A percentile compares a stretch with the other conserved stretches of the same genome.
Conservation (phyloP, 2,797 vertebrate species). For the Salmo trutta region DNA sequence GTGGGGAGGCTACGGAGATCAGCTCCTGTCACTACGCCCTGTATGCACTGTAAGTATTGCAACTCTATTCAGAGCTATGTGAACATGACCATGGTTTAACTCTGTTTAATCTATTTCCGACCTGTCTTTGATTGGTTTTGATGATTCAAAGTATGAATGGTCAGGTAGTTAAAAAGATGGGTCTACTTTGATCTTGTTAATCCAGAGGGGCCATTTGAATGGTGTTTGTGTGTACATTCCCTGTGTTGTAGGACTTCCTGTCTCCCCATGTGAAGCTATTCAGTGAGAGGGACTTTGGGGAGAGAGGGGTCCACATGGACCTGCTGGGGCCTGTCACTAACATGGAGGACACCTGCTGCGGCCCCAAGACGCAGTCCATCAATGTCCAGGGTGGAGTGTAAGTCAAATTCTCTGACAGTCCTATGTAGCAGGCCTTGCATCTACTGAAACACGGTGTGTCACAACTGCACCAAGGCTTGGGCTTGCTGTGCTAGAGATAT, state of each 20-base stretch:
- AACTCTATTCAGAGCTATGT: background rate
- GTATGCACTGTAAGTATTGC: constrained; percentile 80
- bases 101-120: too few species aligned
- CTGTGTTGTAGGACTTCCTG: constrained; percentile 79
- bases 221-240: background rate
- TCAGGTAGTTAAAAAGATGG: background rate
- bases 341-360: constrained; percentile 83
- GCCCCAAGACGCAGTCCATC: constrained; percentile 85
- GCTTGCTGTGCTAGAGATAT: background rate
- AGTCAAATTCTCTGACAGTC: constrained; percentile 63
- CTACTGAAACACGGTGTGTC: background rate
- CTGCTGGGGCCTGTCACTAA: constrained; percentile 83
- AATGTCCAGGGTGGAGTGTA: constrained; percentile 88
- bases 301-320: constrained; percentile 79
- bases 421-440: background rate
- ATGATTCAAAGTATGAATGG: background rate
- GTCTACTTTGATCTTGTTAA: background rate
- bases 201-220: background rate
- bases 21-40: constrained; percentile 84
- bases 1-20: constrained; percentile 84
- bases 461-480: background rate
- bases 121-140: too few species aligned
- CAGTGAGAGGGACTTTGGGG: constrained; percentile 80
- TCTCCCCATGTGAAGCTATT: constrained; percentile 88
- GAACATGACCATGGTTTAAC: background rate